Conservation (phyloP, 2,113 vertebrate species). For the Aegotheles bennettii region DNA sequence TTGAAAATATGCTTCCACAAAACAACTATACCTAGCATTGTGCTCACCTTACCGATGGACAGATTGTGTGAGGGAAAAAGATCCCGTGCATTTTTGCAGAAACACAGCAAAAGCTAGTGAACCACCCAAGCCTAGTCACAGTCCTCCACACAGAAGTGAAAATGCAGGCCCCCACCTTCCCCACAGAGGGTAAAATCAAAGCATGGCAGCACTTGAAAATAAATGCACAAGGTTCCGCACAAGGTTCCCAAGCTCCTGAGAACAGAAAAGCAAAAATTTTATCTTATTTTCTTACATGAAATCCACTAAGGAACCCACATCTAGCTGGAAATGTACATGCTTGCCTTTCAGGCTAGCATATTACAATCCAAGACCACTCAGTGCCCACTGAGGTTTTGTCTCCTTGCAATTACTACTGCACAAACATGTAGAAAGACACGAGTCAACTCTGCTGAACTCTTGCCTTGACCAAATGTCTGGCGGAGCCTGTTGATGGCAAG, state of each 20-base stretch:
- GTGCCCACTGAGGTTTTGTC: neutral
- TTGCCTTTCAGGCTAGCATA: neutral
- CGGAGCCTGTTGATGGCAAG: neutral
- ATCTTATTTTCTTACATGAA: neutral
- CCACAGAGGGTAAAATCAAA: neutral
- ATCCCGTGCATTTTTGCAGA: rapidly evolving
- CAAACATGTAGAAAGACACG: neutral
- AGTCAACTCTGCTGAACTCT: neutral
- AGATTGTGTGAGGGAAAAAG: rapidly evolving
- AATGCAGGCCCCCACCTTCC: neutral
- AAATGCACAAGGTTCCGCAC: neutral
- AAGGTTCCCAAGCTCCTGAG: neutral
- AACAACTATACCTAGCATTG: rapidly evolving
- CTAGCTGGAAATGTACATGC: neutral
- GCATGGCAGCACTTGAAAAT: neutral
- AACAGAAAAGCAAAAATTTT: neutral
- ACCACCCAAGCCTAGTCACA: neutral
- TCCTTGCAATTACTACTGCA: neutral
- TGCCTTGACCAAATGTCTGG: neutral
- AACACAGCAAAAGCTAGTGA: neutral
- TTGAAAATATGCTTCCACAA: neutral
- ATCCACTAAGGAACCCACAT: neutral
- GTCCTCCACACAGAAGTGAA: neutral
- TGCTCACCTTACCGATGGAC: neutral
- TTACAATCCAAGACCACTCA: neutral